phyloP scores from a whole-genome alignment of 1,140 invertebrate species.

The Hyles vespertilio region DNA sequence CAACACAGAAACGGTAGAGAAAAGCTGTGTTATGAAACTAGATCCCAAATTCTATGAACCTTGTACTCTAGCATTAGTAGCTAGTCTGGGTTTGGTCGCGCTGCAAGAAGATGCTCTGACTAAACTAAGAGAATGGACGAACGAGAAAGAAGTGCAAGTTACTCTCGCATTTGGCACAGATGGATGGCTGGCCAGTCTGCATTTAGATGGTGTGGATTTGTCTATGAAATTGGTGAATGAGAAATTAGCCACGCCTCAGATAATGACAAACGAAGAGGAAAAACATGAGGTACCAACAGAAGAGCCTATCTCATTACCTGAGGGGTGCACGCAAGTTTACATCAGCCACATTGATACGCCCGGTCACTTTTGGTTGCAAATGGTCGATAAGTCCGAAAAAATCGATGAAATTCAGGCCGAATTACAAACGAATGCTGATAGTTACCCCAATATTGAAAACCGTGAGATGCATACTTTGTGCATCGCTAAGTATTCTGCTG shows the following conservation, averaged over 20 bases:
- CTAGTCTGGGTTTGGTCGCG: constrained; percentile 54
- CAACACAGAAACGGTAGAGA: constrained; percentile 79
- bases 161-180: constrained; percentile 54
- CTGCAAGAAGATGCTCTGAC: constrained; percentile 42
- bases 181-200: constrained; percentile 61
- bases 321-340: constrained; percentile 69
- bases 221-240: constrained; percentile 60
- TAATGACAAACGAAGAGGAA: constrained; percentile 27
- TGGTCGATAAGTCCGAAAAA: constrained; percentile 66
- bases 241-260: constrained; percentile 52
- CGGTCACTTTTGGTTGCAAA: constrained; percentile 81
- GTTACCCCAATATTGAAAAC: constrained; percentile 71
- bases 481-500: constrained; percentile 83
- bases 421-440: constrained; percentile 75
- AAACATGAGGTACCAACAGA: constrained; percentile 22
- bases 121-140: constrained; percentile 58
- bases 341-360: constrained; percentile 81
- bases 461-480: constrained; percentile 81
- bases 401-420: constrained; percentile 77
- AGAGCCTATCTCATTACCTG: constrained; percentile 50
- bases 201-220: constrained; percentile 56
- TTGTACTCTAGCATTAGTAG: constrained; percentile 74
- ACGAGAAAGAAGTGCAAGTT: constrained; percentile 59
- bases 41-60: constrained; percentile 76
- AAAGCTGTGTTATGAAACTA: constrained; percentile 70